These are phyloP conservation scores for Microplitis demolitor DNA, from an alignment of 1,140 invertebrate genomes.

Conservation along the genomic window DNA sequence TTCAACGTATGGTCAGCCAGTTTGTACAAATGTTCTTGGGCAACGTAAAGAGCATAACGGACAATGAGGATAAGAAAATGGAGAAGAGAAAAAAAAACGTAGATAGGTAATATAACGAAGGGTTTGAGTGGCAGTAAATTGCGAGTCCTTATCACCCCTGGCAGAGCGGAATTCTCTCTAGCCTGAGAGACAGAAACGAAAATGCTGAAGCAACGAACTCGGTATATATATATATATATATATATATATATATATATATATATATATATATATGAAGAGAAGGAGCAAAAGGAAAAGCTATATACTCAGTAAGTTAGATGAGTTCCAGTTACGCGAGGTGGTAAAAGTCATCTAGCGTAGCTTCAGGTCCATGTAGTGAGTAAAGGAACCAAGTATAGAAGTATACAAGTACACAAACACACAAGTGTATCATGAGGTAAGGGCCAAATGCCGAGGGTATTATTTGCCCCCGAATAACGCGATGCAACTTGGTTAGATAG, in stretches of 20 bases:
- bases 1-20: not conserved
- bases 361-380: not conserved
- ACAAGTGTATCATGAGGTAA: not conserved
- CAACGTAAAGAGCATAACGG: not conserved
- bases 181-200: not conserved
- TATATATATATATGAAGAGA: not conserved
- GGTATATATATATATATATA: not conserved
- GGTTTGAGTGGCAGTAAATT: constrained; percentile 16
- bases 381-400: not conserved
- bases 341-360: constrained; percentile 9
- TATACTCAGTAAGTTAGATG: constrained; percentile 3
- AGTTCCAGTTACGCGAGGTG: constrained; percentile 14
- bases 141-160: constrained; percentile 17
- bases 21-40: not conserved
- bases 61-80: not conserved
- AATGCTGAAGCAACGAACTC: constrained; percentile 2
- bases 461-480: constrained; percentile 19
- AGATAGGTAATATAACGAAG: not conserved
- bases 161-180: not conserved
- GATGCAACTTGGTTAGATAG: constrained; percentile 20
- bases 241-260: constrained; percentile 3
- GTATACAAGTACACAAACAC: not conserved
- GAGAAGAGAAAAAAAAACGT: not conserved
- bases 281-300: not conserved
- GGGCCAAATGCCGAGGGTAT: constrained; percentile 11